Conservation (phyloP, 2,797 vertebrate species). For the Naso thynnoides region DNA sequence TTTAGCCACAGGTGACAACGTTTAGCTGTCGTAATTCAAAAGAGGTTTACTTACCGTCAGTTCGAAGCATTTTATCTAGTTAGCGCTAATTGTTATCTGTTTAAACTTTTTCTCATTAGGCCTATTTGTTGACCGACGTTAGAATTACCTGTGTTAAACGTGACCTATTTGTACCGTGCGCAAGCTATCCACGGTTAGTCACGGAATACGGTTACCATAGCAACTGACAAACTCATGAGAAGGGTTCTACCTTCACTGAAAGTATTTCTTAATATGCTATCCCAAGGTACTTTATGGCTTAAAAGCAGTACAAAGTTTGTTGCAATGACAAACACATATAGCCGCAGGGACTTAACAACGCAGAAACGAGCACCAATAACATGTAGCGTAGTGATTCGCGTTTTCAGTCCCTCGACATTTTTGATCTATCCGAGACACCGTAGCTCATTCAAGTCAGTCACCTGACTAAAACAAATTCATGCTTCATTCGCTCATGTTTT, state of each 20-base stretch:
- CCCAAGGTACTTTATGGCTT: neutral
- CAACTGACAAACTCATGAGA: slow-evolving; percentile 34
- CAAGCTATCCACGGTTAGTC: neutral
- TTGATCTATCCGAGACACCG: slow-evolving; percentile 61
- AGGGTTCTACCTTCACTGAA: too few species aligned
- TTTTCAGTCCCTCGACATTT: slow-evolving; percentile 1
- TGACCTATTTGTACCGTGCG: too few species aligned
- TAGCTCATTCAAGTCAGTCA: slow-evolving; percentile 67
- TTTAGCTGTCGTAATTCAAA: neutral
- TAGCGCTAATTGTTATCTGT: neutral
- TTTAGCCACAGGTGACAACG: neutral
- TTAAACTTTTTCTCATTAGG: neutral
- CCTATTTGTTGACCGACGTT: neutral
- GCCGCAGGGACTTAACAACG: too few species aligned
- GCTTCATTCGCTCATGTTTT: neutral
- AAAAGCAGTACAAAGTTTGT: too few species aligned
- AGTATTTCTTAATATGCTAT: too few species aligned
- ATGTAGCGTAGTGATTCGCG: neutral
- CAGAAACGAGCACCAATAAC: too few species aligned
- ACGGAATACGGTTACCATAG: slow-evolving; percentile 50
- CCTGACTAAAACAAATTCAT: slow-evolving; percentile 73
- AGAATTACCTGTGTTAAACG: too few species aligned
- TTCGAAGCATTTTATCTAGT: neutral
- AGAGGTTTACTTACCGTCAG: slow-evolving; percentile 12
- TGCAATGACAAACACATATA: too few species aligned